These are phyloP conservation scores for Aphelenchoides besseyi DNA, from an alignment of 1,140 invertebrate species.

Conservation along the genomic window DNA sequence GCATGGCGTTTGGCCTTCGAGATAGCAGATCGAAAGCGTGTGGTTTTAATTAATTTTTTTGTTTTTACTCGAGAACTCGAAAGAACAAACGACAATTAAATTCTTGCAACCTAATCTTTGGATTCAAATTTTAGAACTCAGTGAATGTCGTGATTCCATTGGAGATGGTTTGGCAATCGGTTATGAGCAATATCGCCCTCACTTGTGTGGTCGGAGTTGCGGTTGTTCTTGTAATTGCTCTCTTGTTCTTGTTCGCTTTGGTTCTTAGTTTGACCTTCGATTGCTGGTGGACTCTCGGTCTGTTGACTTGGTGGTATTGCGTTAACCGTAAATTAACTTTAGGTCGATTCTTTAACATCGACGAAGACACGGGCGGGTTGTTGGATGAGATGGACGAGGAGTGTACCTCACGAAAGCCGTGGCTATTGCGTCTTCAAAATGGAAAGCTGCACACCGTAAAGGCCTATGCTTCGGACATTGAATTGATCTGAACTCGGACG, in stretches of 20 bases:
- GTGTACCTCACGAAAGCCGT: background rate
- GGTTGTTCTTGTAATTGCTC: background rate
- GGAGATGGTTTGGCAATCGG: too few relatives aligned
- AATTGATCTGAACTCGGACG: constrained; percentile 7
- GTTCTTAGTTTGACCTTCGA: constrained; percentile 14
- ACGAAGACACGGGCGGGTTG: constrained; percentile 13
- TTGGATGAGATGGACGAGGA: background rate
- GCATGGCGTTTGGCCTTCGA: too few relatives aligned
- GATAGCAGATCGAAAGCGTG: background rate
- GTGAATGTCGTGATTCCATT: too few relatives aligned
- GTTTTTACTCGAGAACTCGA: too few relatives aligned
- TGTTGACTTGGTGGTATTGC: background rate
- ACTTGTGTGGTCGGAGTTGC: constrained; percentile 6
- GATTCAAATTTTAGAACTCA: too few relatives aligned
- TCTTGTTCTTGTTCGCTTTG: constrained; percentile 21
- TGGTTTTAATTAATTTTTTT: constrained; percentile 1
- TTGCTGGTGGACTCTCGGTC: constrained; percentile 14
- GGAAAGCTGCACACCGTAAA: constrained; percentile 15
- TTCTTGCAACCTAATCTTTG: too few relatives aligned
- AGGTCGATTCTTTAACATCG: constrained; percentile 15
- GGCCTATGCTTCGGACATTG: constrained; percentile 10
- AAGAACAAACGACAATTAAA: too few relatives aligned
- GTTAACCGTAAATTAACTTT: background rate
- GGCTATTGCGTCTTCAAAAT: constrained; percentile 13
- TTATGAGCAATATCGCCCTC: too few relatives aligned